Evolutionary conservation across 1,140 invertebrate genomes (phyloP).

Genomic region (Paralvinella palmiformis): DNA sequence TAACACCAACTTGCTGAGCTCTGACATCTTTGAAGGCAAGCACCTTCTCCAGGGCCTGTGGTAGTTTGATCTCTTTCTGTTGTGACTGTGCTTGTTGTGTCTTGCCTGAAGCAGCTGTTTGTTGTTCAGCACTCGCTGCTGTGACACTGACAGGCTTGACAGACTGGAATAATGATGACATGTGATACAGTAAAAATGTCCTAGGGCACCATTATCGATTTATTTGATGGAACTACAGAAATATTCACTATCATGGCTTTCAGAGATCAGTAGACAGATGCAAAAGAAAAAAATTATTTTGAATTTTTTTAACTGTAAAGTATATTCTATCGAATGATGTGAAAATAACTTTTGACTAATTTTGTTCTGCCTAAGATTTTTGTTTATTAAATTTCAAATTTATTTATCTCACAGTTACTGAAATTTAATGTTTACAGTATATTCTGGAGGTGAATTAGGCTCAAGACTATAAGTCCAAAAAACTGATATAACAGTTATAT

Average conservation of each 20-base stretch:
- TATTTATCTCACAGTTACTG: too few relatives aligned
- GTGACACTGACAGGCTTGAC: not conserved
- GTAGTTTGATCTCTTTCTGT: constrained; percentile 60
- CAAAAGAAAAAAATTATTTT: too few relatives aligned
- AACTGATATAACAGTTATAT: too few relatives aligned
- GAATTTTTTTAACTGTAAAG: too few relatives aligned
- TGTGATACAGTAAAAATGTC: not conserved
- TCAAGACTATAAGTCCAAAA: too few relatives aligned
- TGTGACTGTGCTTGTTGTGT: not conserved
- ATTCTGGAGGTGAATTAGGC: too few relatives aligned
- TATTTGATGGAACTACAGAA: not conserved
- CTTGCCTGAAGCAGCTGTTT: not conserved
- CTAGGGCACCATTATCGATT: not conserved
- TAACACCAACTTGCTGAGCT: constrained; percentile 67
- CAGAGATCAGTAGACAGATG: too few relatives aligned
- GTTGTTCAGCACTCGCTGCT: not conserved
- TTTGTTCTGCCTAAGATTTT: too few relatives aligned
- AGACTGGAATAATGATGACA: not conserved
- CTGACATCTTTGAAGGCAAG: constrained; percentile 78
- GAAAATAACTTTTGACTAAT: too few relatives aligned
- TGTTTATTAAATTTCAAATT: too few relatives aligned
- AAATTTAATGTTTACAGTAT: too few relatives aligned
- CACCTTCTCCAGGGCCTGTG: constrained; percentile 79
- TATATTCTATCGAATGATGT: too few relatives aligned
- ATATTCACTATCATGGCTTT: not conserved